Percentiles rank a stretch among this genome's conserved stretches.
Conservation (phyloP, 2,113 vertebrate genomes). For the Hassar affinis region DNA sequence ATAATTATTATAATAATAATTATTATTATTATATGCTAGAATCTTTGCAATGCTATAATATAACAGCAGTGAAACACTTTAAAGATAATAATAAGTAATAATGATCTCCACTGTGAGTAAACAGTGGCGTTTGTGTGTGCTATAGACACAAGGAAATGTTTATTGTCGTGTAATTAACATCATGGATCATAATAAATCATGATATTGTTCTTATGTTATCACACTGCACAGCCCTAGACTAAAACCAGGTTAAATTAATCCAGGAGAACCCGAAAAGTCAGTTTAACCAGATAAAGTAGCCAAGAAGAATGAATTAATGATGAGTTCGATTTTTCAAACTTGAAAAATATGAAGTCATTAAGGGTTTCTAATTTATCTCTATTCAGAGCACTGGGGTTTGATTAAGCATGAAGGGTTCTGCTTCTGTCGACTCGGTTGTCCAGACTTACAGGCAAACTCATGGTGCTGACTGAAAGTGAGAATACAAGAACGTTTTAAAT, state of each 20-base stretch:
- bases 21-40: not conserved
- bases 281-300: too few relatives aligned
- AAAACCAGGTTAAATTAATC: not conserved
- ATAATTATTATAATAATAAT: too few relatives aligned
- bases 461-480: too few relatives aligned
- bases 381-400: not conserved
- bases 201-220: not conserved
- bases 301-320: not conserved
- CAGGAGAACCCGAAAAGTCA: not conserved
- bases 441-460: too few relatives aligned
- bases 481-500: not conserved
- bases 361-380: not conserved
- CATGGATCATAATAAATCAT: not conserved
- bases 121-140: not conserved
- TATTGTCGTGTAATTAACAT: not conserved
- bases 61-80: not conserved
- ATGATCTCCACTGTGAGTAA: not conserved
- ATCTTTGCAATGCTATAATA: not conserved
- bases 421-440: too few relatives aligned
- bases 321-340: not conserved
- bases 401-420: not conserved
- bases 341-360: too few relatives aligned
- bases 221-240: not conserved
- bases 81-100: too few relatives aligned
- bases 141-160: not conserved